Percentiles rank a stretch among this genome's conserved stretches.
Evolutionary conservation across 2,888 invertebrate genomes (phyloP).

Genomic region (Hypsopygia costalis): DNA sequence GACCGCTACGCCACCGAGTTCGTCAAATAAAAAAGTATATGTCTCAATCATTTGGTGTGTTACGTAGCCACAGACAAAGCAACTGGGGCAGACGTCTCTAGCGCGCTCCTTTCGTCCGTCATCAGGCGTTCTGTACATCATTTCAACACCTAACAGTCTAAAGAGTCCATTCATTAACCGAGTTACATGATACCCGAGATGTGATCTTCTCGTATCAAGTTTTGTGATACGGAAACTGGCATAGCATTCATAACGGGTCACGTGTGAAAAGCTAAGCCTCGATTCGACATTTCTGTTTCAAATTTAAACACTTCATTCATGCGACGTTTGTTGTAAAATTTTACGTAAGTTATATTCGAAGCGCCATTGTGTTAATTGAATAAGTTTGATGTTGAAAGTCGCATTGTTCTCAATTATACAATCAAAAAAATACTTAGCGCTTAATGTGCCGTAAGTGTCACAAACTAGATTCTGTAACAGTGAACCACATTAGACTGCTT

Average conservation of each 20-base stretch:
- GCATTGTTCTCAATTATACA: conserved; percentile 18
- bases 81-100: conserved; percentile 7
- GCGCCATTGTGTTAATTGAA: conserved; percentile 57
- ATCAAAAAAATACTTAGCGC: conserved; percentile 12
- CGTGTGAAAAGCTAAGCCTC: conserved; percentile 43
- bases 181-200: conserved; percentile 30
- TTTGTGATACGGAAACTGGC: conserved; percentile 34
- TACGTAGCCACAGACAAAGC: conserved; percentile 7
- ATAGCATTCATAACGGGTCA: conserved; percentile 33
- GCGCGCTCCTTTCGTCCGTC: conserved; percentile 7
- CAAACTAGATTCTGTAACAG: background rate
- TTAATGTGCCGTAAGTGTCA: conserved; percentile 5
- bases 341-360: conserved; percentile 52
- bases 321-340: conserved; percentile 34
- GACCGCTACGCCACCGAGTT: no score
- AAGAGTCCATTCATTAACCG: conserved; percentile 30
- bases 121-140: conserved; percentile 10
- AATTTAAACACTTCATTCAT: conserved; percentile 60
- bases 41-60: conserved; percentile 7
- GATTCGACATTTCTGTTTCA: conserved; percentile 36
- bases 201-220: conserved; percentile 22
- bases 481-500: background rate
- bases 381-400: conserved; percentile 35
- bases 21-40: no score
- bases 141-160: conserved; percentile 22